These are phyloP conservation scores for Dryobota labecula DNA, from an alignment of 2,888 invertebrate genomes.

Conservation along the genomic window DNA sequence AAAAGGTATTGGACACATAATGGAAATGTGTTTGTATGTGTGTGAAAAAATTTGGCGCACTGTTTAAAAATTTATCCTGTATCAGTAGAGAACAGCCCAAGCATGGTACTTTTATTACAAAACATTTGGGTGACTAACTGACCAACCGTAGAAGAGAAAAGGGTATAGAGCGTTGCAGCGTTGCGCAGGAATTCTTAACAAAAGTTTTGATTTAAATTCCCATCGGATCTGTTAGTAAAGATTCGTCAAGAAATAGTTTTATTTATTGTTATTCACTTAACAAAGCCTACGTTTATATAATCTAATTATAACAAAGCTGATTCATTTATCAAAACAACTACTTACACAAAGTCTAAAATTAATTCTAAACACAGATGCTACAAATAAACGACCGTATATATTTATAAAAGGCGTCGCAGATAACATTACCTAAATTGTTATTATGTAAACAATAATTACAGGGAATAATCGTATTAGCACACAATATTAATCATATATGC, in stretches of 20 bases:
- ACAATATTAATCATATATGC: slow-evolving; percentile 60
- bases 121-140: neutral
- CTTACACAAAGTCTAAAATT: slow-evolving; percentile 34
- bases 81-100: neutral
- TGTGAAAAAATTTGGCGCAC: no score
- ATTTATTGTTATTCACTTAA: neutral
- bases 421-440: slow-evolving; percentile 54
- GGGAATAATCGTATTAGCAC: slow-evolving; percentile 57
- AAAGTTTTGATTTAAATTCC: neutral
- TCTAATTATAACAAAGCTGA: slow-evolving; percentile 2
- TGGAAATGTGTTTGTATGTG: no score
- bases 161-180: no score
- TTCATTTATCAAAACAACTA: slow-evolving; percentile 29
- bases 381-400: slow-evolving; percentile 31
- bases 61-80: no score
- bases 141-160: neutral
- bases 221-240: neutral
- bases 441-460: slow-evolving; percentile 55
- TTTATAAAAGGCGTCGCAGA: slow-evolving; percentile 33
- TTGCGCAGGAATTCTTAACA: neutral
- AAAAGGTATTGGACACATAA: no score
- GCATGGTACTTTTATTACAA: neutral
- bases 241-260: neutral
- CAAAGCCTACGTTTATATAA: neutral
- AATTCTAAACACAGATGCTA: slow-evolving; percentile 44